Evolutionary conservation across 2,113 vertebrate species (phyloP).

Genomic region (Epinephelus moara): DNA sequence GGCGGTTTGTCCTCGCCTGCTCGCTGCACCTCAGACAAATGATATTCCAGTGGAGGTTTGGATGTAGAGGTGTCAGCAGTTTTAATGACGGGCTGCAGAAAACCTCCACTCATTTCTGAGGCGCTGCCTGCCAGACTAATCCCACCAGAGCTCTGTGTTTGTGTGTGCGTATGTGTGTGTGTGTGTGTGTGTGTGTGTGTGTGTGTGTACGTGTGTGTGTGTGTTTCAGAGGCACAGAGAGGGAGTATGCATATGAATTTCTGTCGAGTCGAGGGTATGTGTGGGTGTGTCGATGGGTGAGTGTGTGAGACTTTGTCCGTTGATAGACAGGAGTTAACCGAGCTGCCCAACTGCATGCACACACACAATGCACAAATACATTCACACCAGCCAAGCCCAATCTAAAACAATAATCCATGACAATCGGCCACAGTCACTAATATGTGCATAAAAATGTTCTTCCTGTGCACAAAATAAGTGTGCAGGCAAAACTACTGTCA

Average conservation of each 20-base stretch:
- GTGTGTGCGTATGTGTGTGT: conserved; percentile 28
- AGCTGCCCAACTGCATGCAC: neutral
- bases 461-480: too few relatives aligned
- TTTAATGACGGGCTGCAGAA: conserved; percentile 69
- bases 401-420: too few relatives aligned
- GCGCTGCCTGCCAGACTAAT: conserved; percentile 53
- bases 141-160: conserved; percentile 21
- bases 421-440: too few relatives aligned
- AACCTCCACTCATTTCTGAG: conserved; percentile 62
- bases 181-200: conserved; percentile 20
- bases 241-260: conserved; percentile 21
- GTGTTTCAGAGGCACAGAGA: neutral
- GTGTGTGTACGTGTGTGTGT: conserved; percentile 17
- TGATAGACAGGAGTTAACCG: conserved; percentile 15
- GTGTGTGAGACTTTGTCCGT: neutral
- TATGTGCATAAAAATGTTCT: too few relatives aligned
- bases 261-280: conserved; percentile 25
- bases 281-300: conserved; percentile 30
- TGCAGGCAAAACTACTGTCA: too few relatives aligned
- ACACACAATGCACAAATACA: neutral
- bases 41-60: conserved; percentile 56
- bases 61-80: conserved; percentile 69
- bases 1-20: conserved; percentile 35
- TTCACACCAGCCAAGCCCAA: neutral
- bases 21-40: conserved; percentile 55